Conservation (phyloP, 2,888 invertebrate genomes). For the Neria commutata region DNA sequence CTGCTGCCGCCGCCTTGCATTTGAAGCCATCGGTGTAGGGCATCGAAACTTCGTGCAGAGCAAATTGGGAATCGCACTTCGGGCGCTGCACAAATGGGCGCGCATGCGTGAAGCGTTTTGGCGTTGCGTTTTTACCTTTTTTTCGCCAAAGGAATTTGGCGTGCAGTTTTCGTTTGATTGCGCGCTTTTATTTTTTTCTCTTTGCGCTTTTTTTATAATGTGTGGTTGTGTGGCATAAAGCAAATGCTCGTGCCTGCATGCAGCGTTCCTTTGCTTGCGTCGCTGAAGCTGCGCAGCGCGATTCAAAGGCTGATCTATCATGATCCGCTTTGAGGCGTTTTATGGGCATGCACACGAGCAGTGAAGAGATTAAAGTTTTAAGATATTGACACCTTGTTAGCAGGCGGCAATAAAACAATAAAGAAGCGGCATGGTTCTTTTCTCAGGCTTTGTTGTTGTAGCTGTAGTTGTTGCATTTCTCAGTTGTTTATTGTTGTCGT, state of each 20-base stretch:
- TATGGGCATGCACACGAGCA: conserved; percentile 51
- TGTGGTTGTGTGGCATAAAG: neutral
- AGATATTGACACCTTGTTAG: conserved; percentile 60
- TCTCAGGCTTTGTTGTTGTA: too few species aligned
- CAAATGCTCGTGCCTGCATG: conserved; percentile 3
- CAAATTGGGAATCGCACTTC: conserved; percentile 11
- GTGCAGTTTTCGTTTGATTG: neutral
- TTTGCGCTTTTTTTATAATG: neutral
- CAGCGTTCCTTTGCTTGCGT: conserved; percentile 8
- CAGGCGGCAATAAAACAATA: too few species aligned
- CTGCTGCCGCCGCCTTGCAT: too few species aligned
- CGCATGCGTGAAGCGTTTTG: conserved; percentile 57
- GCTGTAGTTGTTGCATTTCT: too few species aligned
- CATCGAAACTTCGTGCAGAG: too few species aligned
- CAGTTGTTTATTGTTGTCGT: too few species aligned
- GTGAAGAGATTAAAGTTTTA: conserved; percentile 53
- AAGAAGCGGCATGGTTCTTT: too few species aligned
- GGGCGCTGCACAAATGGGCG: conserved; percentile 30
- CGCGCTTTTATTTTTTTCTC: neutral
- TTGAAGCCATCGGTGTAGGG: too few species aligned
- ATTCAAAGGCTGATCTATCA: conserved; percentile 57
- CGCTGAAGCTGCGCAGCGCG: too few species aligned
- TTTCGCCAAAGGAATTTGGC: conserved; percentile 32
- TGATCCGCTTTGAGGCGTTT: conserved; percentile 56
- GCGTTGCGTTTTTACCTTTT: too few species aligned